Evolutionary conservation across 2,888 invertebrate genomes (phyloP).

Genomic region (Amitus sp.): DNA sequence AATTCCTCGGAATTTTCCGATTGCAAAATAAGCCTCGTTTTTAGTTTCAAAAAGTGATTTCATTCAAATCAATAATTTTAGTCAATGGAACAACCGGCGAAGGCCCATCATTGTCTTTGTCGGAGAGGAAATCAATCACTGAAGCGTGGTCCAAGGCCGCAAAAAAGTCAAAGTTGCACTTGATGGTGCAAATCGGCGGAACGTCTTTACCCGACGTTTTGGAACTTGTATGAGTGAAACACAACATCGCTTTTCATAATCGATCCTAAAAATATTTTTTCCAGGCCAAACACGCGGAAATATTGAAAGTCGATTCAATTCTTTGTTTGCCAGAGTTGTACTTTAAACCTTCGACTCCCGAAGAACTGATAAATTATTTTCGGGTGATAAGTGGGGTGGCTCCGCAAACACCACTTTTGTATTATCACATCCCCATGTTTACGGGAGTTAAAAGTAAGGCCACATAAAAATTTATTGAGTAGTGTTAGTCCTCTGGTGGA

Average conservation of each 20-base stretch:
- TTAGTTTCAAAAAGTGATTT: too few relatives aligned
- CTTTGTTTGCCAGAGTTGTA: conserved; percentile 82
- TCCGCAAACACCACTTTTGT: conserved; percentile 80
- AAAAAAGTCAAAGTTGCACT: conserved; percentile 68
- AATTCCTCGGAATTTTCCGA: too few relatives aligned
- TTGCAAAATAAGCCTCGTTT: too few relatives aligned
- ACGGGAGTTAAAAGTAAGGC: conserved; percentile 79
- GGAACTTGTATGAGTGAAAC: conserved; percentile 69
- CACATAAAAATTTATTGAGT: too few relatives aligned
- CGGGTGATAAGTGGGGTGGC: conserved; percentile 76
- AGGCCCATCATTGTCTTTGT: conserved; percentile 73
- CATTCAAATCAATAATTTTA: conserved; percentile 58
- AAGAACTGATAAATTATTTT: conserved; percentile 75
- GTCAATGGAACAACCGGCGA: conserved; percentile 87
- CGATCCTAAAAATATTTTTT: conserved; percentile 9
- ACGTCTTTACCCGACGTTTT: conserved; percentile 75
- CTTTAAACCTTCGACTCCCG: conserved; percentile 73
- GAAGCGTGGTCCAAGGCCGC: conserved; percentile 74
- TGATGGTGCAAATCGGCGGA: conserved; percentile 81
- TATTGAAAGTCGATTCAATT: conserved; percentile 73
- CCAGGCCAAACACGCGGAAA: conserved; percentile 76
- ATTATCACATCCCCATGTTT: conserved; percentile 84
- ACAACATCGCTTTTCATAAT: too few relatives aligned
- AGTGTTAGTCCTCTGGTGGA: too few relatives aligned
- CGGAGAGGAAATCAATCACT: conserved; percentile 75